phyloP scores from a whole-genome alignment of 2,113 vertebrate species.

The Triplophysa siluroides region DNA sequence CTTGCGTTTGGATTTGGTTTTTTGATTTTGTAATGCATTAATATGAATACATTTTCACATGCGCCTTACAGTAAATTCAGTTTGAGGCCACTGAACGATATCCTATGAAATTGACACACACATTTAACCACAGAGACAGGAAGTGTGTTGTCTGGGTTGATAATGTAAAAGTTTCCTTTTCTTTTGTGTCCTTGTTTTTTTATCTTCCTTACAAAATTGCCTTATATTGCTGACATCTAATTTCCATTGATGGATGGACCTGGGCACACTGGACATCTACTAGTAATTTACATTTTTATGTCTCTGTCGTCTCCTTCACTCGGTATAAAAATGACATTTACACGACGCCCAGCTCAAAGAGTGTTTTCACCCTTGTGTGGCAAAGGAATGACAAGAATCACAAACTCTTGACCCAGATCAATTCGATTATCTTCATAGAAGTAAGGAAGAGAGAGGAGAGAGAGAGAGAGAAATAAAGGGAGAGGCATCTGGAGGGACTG shows the following conservation, averaged over 20 bases:
- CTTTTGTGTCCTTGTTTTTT: constrained; percentile 20
- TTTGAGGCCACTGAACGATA: background rate
- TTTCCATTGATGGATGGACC: constrained; percentile 10
- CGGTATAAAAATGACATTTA: background rate
- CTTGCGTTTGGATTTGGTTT: too few species aligned
- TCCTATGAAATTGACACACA: background rate
- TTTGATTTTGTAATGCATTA: too few species aligned
- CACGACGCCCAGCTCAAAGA: background rate
- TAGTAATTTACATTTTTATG: background rate
- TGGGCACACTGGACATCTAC: background rate
- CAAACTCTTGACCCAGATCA: constrained; percentile 28
- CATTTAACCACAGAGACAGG: constrained; percentile 35
- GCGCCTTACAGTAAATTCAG: too few species aligned
- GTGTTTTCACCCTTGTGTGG: constrained; percentile 29
- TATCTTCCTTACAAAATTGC: constrained; percentile 32
- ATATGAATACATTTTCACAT: too few species aligned
- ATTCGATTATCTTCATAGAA: constrained; percentile 4
- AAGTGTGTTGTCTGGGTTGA: constrained; percentile 56
- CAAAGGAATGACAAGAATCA: constrained; percentile 45
- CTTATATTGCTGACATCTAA: constrained; percentile 40
- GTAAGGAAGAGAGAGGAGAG: background rate
- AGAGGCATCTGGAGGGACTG: background rate
- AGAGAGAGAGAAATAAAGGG: background rate
- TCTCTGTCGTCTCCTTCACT: background rate
- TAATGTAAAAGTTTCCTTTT: constrained; percentile 53